Percentiles rank a stretch among this genome's conserved stretches.
phyloP scores from a whole-genome alignment of 2,888 invertebrate species.

The Bimastos eiseni region DNA sequence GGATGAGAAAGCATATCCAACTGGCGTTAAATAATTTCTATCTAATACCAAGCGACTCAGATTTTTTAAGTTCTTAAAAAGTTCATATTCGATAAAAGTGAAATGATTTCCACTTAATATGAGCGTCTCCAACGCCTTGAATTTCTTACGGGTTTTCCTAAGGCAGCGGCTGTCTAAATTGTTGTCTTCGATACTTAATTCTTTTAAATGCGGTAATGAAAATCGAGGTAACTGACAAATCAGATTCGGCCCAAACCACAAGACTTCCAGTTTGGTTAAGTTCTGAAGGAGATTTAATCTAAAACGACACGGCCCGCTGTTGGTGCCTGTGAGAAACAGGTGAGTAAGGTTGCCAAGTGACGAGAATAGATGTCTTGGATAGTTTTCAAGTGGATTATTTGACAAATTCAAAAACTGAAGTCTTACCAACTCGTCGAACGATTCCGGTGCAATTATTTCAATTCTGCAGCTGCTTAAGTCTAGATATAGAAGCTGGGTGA shows the following conservation, averaged over 20 bases:
- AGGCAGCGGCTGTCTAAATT: neutral
- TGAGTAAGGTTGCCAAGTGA: neutral
- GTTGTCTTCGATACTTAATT: neutral
- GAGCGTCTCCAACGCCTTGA: neutral
- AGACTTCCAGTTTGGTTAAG: neutral
- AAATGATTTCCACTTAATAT: conserved; percentile 5
- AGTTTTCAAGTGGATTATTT: neutral
- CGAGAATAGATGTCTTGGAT: neutral
- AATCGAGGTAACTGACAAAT: neutral
- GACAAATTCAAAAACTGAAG: neutral
- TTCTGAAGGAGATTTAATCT: neutral
- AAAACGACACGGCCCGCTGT: neutral
- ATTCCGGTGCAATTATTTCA: neutral
- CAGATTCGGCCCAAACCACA: conserved; percentile 10
- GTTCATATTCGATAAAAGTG: too few relatives aligned
- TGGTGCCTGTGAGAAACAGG: neutral
- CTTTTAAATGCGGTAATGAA: neutral
- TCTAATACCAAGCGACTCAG: neutral
- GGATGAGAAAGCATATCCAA: neutral
- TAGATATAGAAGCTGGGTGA: neutral
- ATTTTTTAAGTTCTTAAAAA: neutral
- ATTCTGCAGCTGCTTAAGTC: neutral
- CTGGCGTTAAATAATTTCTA: neutral
- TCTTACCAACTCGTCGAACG: neutral
- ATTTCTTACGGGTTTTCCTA: neutral